Evolutionary conservation across 1,140 invertebrate species (phyloP).

Genomic region (Hypsibius dujardini): DNA sequence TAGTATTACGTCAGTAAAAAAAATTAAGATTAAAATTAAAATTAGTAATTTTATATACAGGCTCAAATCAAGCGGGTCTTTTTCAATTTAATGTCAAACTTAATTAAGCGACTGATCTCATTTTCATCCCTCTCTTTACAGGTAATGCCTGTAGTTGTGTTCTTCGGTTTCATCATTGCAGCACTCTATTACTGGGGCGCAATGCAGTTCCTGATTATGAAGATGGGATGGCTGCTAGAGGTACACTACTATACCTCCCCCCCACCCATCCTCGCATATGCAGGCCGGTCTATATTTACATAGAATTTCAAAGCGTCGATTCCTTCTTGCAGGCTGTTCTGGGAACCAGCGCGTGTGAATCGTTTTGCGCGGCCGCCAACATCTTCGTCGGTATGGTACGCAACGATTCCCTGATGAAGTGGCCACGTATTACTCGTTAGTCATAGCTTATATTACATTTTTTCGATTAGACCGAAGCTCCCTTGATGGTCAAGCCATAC

Average conservation of each 20-base stretch:
- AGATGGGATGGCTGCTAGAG: slow-evolving; percentile 57
- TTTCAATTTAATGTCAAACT: too few relatives aligned
- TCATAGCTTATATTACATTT: not conserved
- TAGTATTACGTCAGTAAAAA: too few relatives aligned
- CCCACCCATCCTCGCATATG: too few relatives aligned
- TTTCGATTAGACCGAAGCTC: slow-evolving; percentile 56
- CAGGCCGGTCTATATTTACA: too few relatives aligned
- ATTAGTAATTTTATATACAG: too few relatives aligned
- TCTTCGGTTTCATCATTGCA: slow-evolving; percentile 69
- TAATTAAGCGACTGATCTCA: too few relatives aligned
- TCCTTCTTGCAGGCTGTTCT: slow-evolving; percentile 35
- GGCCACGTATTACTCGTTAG: not conserved
- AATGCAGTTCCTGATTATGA: slow-evolving; percentile 69
- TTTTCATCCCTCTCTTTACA: too few relatives aligned
- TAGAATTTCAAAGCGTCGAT: slow-evolving; percentile 15
- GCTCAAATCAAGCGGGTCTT: too few relatives aligned
- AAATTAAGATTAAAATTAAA: too few relatives aligned
- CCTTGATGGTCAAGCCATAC: slow-evolving; percentile 69
- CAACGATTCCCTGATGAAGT: slow-evolving; percentile 2
- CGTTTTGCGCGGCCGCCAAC: slow-evolving; percentile 69
- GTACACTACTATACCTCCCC: slow-evolving; percentile 20
- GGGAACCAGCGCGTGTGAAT: slow-evolving; percentile 75
- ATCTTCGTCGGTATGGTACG: slow-evolving; percentile 69
- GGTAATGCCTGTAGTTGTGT: slow-evolving; percentile 68
- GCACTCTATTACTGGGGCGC: slow-evolving; percentile 67